phyloP scores from a whole-genome alignment of 2,888 invertebrate genomes.

The Scaptomyza tumidula region DNA sequence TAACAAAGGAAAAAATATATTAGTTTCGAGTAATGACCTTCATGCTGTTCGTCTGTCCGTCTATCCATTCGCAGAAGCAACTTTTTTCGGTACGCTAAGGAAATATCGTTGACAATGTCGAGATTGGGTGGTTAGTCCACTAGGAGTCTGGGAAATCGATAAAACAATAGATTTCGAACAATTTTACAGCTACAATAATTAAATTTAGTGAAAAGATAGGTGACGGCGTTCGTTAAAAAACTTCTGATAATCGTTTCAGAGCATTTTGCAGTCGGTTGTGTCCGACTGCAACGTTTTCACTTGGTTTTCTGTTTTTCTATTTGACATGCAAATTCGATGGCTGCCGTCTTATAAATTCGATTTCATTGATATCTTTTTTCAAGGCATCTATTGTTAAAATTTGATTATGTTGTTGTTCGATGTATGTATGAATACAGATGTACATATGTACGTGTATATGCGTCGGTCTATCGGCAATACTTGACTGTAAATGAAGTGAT shows the following conservation, averaged over 20 bases:
- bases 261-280: neutral
- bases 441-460: neutral
- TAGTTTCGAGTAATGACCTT: no score
- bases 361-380: conserved; percentile 21
- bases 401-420: conserved; percentile 10
- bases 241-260: neutral
- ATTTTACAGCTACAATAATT: no score
- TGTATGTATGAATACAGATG: conserved; percentile 4
- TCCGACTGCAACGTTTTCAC: neutral
- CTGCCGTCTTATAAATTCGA: conserved; percentile 17
- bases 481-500: conserved; percentile 47
- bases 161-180: no score
- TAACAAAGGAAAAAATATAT: no score
- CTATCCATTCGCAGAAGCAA: no score
- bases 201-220: no score
- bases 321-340: conserved; percentile 38
- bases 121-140: no score
- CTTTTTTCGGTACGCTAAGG: no score
- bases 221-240: no score
- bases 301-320: neutral
- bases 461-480: conserved; percentile 19
- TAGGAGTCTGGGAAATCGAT: no score
- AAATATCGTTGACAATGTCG: no score
- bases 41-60: no score
- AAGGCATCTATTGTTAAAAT: conserved; percentile 21